Conservation (phyloP, 1,140 invertebrate species). For the Branchinecta lynchi region DNA sequence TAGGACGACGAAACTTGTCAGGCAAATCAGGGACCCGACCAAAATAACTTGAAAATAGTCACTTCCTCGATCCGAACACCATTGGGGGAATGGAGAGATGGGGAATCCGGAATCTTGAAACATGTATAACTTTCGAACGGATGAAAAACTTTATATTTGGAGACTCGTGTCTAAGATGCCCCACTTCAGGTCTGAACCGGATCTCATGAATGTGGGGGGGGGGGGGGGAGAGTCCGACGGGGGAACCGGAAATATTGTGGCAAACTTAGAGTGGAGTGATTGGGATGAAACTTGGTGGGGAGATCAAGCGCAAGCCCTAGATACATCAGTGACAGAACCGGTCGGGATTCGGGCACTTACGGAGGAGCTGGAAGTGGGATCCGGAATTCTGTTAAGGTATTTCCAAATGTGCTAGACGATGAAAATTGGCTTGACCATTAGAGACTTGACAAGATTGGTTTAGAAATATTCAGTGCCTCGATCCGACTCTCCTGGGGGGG, state of each 20-base stretch:
- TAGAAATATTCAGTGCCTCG: no score
- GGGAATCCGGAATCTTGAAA: not conserved
- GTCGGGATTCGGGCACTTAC: not conserved
- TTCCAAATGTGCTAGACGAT: constrained; percentile 9
- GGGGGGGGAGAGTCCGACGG: not conserved
- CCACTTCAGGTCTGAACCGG: not conserved
- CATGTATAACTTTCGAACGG: not conserved
- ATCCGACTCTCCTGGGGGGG: no score
- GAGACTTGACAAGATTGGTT: no score
- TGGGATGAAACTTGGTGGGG: constrained; percentile 4
- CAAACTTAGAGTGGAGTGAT: not conserved
- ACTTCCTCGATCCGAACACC: no score
- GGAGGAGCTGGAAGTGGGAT: not conserved
- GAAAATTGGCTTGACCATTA: not conserved
- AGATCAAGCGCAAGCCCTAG: not conserved
- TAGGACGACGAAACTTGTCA: no score
- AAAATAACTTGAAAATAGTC: no score
- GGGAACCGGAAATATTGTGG: no score
- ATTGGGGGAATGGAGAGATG: not conserved
- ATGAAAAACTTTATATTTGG: constrained; percentile 2
- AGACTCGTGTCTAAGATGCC: not conserved
- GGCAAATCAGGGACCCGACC: no score
- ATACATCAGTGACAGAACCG: constrained; percentile 1
- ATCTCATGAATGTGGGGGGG: not conserved
- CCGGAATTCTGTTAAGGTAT: not conserved